These are phyloP conservation scores for Cyphomyrus plagiostoma DNA, from an alignment of 2,113 vertebrate genomes.

Conservation along the genomic window DNA sequence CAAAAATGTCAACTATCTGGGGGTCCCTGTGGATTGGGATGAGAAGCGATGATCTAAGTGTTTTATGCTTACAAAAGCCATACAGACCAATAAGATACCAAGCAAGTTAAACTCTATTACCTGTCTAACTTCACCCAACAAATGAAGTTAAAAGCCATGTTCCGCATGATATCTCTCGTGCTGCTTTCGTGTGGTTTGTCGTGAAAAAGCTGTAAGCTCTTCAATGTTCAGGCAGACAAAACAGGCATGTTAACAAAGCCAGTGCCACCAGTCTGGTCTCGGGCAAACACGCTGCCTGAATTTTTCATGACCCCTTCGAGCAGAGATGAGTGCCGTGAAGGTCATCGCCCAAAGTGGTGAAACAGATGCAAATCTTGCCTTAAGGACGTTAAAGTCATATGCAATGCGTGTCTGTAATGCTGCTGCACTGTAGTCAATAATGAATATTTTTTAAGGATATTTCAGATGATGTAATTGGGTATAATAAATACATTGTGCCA, in stretches of 20 bases:
- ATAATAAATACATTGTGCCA: neutral
- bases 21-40: neutral
- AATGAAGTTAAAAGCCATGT: neutral
- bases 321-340: slow-evolving; percentile 56
- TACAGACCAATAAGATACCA: neutral
- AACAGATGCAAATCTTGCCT: slow-evolving; percentile 65
- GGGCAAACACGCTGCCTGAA: slow-evolving; percentile 83
- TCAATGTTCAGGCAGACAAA: neutral
- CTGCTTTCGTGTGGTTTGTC: neutral
- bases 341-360: slow-evolving; percentile 44
- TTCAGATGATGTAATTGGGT: neutral
- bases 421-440: neutral
- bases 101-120: neutral
- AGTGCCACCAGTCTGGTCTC: slow-evolving; percentile 92
- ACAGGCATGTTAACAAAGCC: slow-evolving; percentile 67
- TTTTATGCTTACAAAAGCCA: neutral
- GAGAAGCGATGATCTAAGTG: neutral
- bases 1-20: neutral
- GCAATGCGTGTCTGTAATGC: neutral
- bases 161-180: neutral
- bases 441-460: neutral
- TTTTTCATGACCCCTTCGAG: slow-evolving; percentile 95
- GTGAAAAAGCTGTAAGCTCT: neutral
- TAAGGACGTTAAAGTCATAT: slow-evolving; percentile 35
- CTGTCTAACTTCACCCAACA: neutral